These are phyloP conservation scores for Acanthosoma haemorrhoidale DNA, from an alignment of 2,888 invertebrate genomes.

Conservation along the genomic window DNA sequence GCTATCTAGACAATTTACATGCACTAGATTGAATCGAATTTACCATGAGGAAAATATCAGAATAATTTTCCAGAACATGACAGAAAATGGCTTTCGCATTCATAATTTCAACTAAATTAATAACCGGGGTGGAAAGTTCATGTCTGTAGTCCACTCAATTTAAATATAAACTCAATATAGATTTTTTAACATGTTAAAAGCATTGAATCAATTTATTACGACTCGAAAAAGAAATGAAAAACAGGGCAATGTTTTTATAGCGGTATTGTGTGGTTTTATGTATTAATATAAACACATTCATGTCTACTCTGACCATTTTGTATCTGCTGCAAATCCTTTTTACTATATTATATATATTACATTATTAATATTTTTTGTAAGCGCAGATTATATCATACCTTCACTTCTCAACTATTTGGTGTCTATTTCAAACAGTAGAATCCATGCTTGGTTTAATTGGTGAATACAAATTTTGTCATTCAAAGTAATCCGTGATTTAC, in stretches of 20 bases:
- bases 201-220: not conserved
- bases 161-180: not conserved
- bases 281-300: not conserved
- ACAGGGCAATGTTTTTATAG: not conserved
- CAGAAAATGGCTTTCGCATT: constrained; percentile 1
- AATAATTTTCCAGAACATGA: constrained; percentile 7
- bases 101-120: constrained; percentile 2
- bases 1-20: not conserved
- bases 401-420: too few relatives aligned
- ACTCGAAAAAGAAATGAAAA: not conserved
- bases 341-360: too few relatives aligned
- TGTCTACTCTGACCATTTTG: too few relatives aligned
- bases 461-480: too few relatives aligned
- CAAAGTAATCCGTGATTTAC: too few relatives aligned
- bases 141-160: not conserved
- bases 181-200: not conserved
- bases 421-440: too few relatives aligned
- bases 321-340: too few relatives aligned
- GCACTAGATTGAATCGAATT: not conserved
- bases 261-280: not conserved
- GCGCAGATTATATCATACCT: too few relatives aligned
- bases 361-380: too few relatives aligned
- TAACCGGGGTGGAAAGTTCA: not conserved
- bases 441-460: too few relatives aligned
- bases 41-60: not conserved